Evolutionary conservation across 1,140 invertebrate genomes (phyloP), one percentile per base, ranked within the genome.

Genomic region (Trichonephila clavata): DNA sequence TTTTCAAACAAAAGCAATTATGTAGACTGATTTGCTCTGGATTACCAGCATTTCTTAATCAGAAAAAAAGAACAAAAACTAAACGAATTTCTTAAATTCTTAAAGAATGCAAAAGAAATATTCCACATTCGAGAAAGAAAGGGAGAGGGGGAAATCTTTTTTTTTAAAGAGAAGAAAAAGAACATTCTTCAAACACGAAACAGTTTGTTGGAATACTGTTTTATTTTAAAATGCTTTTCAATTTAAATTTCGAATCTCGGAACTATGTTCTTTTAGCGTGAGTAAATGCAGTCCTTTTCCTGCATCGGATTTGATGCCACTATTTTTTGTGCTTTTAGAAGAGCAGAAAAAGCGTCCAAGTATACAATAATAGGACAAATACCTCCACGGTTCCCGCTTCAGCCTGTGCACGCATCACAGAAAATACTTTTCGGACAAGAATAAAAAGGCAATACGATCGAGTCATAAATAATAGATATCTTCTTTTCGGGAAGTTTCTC

Each of bases 1-100:
- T 77, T 77, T 77, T 32, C 68, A 77, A 77, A 77, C 71, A 77
- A 77, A 77, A 77, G 27, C 71, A 77, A 77, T 77, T 77, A 39
- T 77, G 14, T 20, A 39, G 14, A 77, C 32, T 21, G 71, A 77
- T 77, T 77, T 39, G 27, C 32, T 77, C 71, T 8, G 32, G 14
- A 77, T 77, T 77, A 6, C 71, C 71, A 4, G 27, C 71, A 39
- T 77, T 77, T 77, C 27, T 77, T 24, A 77, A 77, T 27, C 13
- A 77, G 14, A 71, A 71, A 27, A 24, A 24, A 4, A 68, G 3
- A 27, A 27, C n/a, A 0, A 27, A 68, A 27, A 68, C 2, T 3
- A 27, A 68, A 68, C 21, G n/a, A 6, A 8, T n/a, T 65, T 65
- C 61, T 21, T 65, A 71, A 63, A 63, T 63, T 63, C 61, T 63